Evolutionary conservation across 2,888 invertebrate species (phyloP).

Genomic region (Dynastes grantii): DNA sequence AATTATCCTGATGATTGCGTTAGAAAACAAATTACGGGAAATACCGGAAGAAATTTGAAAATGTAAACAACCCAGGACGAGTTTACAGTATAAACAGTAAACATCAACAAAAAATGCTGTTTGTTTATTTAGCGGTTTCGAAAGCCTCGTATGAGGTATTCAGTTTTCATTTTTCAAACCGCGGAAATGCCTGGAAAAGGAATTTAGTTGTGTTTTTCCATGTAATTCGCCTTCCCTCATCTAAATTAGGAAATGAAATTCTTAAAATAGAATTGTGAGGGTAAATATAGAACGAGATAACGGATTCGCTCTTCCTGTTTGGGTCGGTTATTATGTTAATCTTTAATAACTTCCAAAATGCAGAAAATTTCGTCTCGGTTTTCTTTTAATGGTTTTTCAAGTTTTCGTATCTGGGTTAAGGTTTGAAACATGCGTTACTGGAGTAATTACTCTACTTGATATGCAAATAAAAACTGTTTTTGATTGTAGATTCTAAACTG

Average conservation of each 20-base stretch:
- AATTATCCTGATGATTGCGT: background rate
- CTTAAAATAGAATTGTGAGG: too few relatives aligned
- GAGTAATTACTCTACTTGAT: too few relatives aligned
- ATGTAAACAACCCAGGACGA: background rate
- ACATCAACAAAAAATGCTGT: background rate
- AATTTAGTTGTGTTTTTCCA: background rate
- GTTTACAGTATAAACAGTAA: background rate
- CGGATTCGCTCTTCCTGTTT: background rate
- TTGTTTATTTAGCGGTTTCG: slow-evolving; percentile 5
- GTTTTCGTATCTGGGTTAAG: too few relatives aligned
- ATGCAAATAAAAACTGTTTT: too few relatives aligned
- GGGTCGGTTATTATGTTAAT: background rate
- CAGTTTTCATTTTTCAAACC: background rate
- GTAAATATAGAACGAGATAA: background rate
- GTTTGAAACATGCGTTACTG: too few relatives aligned
- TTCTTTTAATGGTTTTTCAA: too few relatives aligned
- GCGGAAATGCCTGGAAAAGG: background rate
- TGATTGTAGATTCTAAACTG: too few relatives aligned
- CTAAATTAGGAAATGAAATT: background rate
- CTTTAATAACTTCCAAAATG: too few relatives aligned
- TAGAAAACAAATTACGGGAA: background rate
- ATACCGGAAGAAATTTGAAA: background rate
- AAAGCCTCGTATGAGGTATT: background rate
- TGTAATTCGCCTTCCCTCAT: background rate
- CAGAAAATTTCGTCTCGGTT: too few relatives aligned